These are phyloP conservation scores for Vireo griseus DNA, from an alignment of 2,797 vertebrate genomes.

Conservation along the genomic window DNA sequence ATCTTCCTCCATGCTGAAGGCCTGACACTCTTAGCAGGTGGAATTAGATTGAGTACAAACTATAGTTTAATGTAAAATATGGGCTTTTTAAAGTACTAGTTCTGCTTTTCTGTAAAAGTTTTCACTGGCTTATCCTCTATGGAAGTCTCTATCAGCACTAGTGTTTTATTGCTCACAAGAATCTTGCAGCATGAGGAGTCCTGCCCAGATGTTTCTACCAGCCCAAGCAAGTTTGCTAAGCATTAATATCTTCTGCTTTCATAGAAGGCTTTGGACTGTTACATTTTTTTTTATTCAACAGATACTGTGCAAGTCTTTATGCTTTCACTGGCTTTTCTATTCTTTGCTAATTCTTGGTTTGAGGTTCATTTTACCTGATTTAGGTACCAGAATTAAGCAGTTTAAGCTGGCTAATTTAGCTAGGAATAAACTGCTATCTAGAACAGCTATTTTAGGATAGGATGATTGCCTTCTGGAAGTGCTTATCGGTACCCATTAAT, in stretches of 20 bases:
- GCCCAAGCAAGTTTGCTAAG: background rate
- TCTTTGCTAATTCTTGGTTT: background rate
- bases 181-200: background rate
- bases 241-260: background rate
- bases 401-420: background rate
- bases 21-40: background rate
- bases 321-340: background rate
- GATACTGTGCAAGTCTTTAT: background rate
- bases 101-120: background rate
- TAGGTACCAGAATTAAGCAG: background rate
- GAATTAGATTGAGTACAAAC: background rate
- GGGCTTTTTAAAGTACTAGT: background rate
- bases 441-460: background rate
- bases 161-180: background rate
- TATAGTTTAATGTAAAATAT: background rate
- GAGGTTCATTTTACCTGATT: background rate
- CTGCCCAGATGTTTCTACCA: background rate
- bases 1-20: background rate
- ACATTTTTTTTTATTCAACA: background rate
- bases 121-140: background rate
- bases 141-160: background rate
- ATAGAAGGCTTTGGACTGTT: background rate
- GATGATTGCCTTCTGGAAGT: conserved; percentile 1
- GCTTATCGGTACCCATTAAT: conserved; percentile 5
- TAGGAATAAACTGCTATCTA: background rate